These are phyloP conservation scores for Parapristionchus giblindavisi DNA, from an alignment of 2,888 invertebrate species.

Conservation along the genomic window DNA sequence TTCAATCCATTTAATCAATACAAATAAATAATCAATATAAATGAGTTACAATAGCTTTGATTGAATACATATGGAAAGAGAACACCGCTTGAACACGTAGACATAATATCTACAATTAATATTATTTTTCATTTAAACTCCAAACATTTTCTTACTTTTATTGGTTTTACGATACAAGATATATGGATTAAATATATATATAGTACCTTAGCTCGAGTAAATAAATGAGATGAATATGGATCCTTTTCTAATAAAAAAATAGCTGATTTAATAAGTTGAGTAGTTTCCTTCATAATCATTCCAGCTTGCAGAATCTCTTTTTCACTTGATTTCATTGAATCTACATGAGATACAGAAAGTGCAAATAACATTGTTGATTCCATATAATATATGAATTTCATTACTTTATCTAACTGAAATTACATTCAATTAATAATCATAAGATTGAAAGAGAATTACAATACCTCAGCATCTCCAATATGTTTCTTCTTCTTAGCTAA, in stretches of 20 bases:
- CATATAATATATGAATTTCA: slow-evolving; percentile 5
- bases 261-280: slow-evolving; percentile 16
- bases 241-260: not conserved
- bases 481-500: slow-evolving; percentile 21
- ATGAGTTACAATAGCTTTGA: slow-evolving; percentile 2
- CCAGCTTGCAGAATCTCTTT: not conserved
- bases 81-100: slow-evolving; percentile 4
- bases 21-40: not conserved
- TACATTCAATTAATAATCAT: not conserved
- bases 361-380: slow-evolving; percentile 16
- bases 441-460: not conserved
- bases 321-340: not conserved
- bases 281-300: slow-evolving; percentile 15
- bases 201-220: not conserved
- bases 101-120: not conserved
- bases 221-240: not conserved
- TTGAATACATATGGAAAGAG: slow-evolving; percentile 11
- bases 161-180: not conserved
- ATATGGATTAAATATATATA: not conserved
- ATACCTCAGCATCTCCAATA: slow-evolving; percentile 3
- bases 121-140: not conserved
- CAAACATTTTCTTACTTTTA: not conserved
- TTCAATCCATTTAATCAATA: not conserved
- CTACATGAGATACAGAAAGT: not conserved
- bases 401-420: not conserved